Conservation (phyloP, 2,888 invertebrate species). For the Corbicula japonica region DNA sequence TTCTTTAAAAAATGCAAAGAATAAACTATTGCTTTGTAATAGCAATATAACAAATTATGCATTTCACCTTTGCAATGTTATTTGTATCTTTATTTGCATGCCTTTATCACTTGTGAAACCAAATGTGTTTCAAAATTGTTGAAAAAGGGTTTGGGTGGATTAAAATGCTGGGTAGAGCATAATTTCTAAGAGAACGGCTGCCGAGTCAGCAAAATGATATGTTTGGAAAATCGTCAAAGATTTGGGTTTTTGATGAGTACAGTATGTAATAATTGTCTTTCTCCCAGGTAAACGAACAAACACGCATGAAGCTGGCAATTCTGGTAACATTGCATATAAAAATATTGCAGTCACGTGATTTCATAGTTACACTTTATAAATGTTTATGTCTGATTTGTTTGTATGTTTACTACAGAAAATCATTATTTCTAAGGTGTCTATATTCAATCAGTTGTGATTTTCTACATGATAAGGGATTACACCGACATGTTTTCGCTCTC, state of each 20-base stretch:
- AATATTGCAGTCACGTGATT: slow-evolving; percentile 32
- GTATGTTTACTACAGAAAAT: slow-evolving; percentile 19
- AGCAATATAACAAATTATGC: too few relatives aligned
- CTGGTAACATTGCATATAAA: slow-evolving; percentile 52
- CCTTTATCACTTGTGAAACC: slow-evolving; percentile 24
- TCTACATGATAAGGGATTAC: too few relatives aligned
- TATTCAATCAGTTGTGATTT: background rate
- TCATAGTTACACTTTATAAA: slow-evolving; percentile 22
- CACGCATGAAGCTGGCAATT: slow-evolving; percentile 24
- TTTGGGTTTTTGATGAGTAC: too few relatives aligned
- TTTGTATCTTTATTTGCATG: slow-evolving; percentile 28
- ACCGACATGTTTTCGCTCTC: slow-evolving; percentile 36
- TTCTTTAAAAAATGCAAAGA: too few relatives aligned
- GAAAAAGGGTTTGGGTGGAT: too few relatives aligned
- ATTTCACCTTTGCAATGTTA: slow-evolving; percentile 24
- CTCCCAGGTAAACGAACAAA: slow-evolving; percentile 33
- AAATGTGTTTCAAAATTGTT: slow-evolving; percentile 38
- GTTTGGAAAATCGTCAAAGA: too few relatives aligned
- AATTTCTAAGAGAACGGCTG: too few relatives aligned
- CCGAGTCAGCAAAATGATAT: too few relatives aligned
- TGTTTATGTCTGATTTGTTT: slow-evolving; percentile 12
- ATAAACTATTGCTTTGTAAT: too few relatives aligned
- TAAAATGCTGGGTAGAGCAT: too few relatives aligned
- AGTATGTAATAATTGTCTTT: too few relatives aligned
- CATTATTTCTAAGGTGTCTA: slow-evolving; percentile 1